Evolutionary conservation across 2,888 invertebrate species (phyloP), one percentile per base, ranked within the genome.

Genomic region (Zygothrica quintamaculata): DNA sequence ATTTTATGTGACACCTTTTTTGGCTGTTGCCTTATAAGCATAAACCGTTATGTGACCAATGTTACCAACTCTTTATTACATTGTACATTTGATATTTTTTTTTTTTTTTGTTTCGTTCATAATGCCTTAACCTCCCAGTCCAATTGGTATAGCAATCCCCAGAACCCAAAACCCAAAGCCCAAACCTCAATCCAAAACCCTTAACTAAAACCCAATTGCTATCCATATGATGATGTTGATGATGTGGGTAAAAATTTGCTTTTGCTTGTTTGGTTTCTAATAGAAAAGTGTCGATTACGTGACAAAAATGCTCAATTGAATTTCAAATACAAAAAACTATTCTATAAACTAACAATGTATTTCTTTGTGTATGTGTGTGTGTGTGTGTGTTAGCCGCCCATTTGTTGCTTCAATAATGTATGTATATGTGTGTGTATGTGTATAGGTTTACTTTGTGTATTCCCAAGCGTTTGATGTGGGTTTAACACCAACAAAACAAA

Each of bases 271-370:
- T 61, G 57, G 69, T 37, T 85, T 68, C 66, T 74, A 77, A 77
- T 76, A 73, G 73, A 78, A 85, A 77, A 75, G 75, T 74, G 77
- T 68, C 77, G 77, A 79, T 77, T 87, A 87, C 88, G 86, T 87
- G 86, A 88, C 79, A 79, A 72, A 87, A 87, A 84, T 87, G 74
- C 65, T 72, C 82, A 87, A 88, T 81, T 81, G 82, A 81, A 78
- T 84, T 87, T 77, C 78, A 79, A 70, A 77, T 87, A 75, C 56
- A 65, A 69, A 59, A 70, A 48, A 47, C 50, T 33, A 51, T 36
- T 26, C 7, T 22, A 22, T 22, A 22, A 22, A 22, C 18, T 22
- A 5, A n/a, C n/a, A n/a, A n/a, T n/a, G n/a, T n/a, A n/a, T n/a
- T n/a, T 22, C 3, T 22, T 5, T 22, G 18, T 22, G 5, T 22